Percentiles rank a stretch among this genome's conserved stretches.
phyloP scores from a whole-genome alignment of 2,797 vertebrate species.

The Chaunax sp. region DNA sequence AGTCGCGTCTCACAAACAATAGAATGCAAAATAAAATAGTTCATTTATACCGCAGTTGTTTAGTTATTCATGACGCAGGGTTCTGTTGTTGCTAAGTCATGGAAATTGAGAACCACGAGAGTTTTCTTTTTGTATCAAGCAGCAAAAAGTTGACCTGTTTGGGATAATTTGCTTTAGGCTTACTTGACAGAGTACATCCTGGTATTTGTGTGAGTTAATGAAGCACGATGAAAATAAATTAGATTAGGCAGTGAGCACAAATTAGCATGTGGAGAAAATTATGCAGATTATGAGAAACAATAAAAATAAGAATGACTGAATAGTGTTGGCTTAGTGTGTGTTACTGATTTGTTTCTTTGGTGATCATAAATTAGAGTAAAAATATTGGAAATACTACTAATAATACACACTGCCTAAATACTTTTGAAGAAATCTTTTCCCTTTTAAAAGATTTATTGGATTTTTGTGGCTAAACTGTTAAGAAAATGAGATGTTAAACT shows the following conservation, averaged over 20 bases:
- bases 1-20: no score
- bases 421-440: conserved; percentile 8
- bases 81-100: no score
- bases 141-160: no score
- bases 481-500: conserved; percentile 24
- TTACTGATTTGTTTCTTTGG: conserved; percentile 15
- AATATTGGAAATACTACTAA: conserved; percentile 21
- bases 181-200: background rate
- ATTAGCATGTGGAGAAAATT: background rate
- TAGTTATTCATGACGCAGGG: no score
- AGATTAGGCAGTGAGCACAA: background rate
- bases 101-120: no score
- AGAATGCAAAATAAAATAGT: no score
- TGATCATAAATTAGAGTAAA: background rate
- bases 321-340: background rate
- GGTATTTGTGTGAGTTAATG: conserved; percentile 3
- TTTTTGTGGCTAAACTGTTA: conserved; percentile 17
- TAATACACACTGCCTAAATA: conserved; percentile 7
- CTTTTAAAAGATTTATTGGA: background rate
- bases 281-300: background rate
- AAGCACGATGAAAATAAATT: background rate
- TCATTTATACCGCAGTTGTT: no score
- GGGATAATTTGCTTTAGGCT: no score
- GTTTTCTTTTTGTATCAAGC: no score
- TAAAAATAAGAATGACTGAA: conserved; percentile 7